phyloP scores from a whole-genome alignment of 92 coral and sea anemone genomes.

The Muricea muricata region DNA sequence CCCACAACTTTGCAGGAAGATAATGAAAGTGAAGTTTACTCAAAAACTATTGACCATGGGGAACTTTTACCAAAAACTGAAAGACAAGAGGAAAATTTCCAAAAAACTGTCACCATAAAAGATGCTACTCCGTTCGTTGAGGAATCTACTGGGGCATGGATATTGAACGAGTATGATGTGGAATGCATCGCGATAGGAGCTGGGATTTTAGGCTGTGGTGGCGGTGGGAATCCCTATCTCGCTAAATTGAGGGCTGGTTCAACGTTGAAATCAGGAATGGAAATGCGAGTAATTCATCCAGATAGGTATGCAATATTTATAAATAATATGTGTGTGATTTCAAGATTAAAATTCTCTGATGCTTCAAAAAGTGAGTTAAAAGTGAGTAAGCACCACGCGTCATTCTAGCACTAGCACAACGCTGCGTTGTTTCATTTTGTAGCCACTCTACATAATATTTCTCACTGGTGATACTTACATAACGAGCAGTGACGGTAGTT shows the following conservation, averaged over 20 bases:
- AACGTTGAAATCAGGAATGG: slow-evolving; percentile 61
- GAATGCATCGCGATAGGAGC: slow-evolving; percentile 93
- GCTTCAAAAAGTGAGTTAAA: too few relatives aligned
- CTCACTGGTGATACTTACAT: too few relatives aligned
- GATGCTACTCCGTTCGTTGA: slow-evolving; percentile 72
- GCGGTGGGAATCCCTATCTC: slow-evolving; percentile 90
- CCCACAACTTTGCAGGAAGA: background rate
- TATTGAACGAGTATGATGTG: slow-evolving; percentile 81
- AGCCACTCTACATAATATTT: too few relatives aligned
- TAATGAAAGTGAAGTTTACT: background rate
- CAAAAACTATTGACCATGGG: background rate
- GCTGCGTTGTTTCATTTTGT: too few relatives aligned
- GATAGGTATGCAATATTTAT: slow-evolving; percentile 67
- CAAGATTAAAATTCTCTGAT: background rate
- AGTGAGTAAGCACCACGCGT: too few relatives aligned
- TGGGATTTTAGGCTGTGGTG: slow-evolving; percentile 97
- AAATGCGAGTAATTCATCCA: slow-evolving; percentile 87
- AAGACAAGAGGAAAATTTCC: background rate
- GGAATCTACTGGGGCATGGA: slow-evolving; percentile 81
- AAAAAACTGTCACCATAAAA: background rate
- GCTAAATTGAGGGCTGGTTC: slow-evolving; percentile 71
- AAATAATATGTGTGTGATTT: background rate
- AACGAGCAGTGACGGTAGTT: too few relatives aligned
- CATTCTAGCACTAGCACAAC: too few relatives aligned
- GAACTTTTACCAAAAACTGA: background rate